Evolutionary conservation across 2,888 invertebrate species (phyloP), one percentile per base, ranked within the genome.

Genomic region (Augochlorella aurata): DNA sequence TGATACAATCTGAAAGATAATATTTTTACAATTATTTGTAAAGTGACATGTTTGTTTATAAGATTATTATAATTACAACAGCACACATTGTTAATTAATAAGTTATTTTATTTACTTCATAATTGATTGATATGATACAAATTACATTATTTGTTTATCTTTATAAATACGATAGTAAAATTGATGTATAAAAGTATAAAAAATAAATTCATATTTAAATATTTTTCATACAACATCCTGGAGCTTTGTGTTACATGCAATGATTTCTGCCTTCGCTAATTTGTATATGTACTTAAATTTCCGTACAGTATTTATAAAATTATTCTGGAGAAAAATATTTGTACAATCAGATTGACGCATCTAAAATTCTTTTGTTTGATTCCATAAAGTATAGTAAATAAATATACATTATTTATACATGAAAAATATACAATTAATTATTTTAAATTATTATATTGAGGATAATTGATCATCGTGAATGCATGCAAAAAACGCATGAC

Each of bases 1-100:
- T 50, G 93, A 93, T 70, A 84, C 90, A 61, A 84, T 92, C 47
- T 92, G 74, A 88, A 3, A 74, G 58, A 75, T 49, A 61, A 52
- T 16, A 66, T 61, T 69, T 78, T 74, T 68, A 49, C 10, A 67
- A 50, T 29, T 61, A 61, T 52, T 21, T 38, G 24, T 76, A 66
- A n/a, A 65, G 50, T 21, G 44, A 66, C 29, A 61, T 24, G 24
- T 58, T 52, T 52, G 18, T 38, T 49, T 69, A 58, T 44, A 69
- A 49, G 49, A 58, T 75, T 63, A 61, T 18, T 44, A 65, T 76
- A 73, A 68, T 7, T 74, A n/a, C n/a, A 45, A 21, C 68, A 47
- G 38, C 72, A 74, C n/a, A 75, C 24, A 65, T 71, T 76, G 10
- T 65, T 74, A 44, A 71, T n/a, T 29, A 72, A 52, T 54, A 69